Base-by-base conservation (phyloP, 2,888 invertebrate species). In the Drepanosiphum platanoidis region DNA sequence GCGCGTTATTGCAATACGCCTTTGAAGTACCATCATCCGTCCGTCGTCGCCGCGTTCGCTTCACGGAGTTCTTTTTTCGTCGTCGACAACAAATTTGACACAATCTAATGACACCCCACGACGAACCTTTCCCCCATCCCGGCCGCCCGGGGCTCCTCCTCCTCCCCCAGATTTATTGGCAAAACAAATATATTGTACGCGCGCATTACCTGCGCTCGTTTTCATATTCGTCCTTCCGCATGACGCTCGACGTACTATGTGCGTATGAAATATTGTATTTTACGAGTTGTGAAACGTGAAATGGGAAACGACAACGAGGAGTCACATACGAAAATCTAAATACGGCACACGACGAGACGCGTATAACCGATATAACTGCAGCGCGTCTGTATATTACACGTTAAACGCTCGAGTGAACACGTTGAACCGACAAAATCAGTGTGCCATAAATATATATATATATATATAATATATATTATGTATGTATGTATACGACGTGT, bases 1-100 rank as follows among this genome's bases (percentile, higher is more conserved):
- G 22, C 9, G n/a, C 34, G 15, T 27, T 3, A 13, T 46, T 4
- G 58, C 52, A 58, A 75, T 34, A n/a, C n/a, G n/a, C 58, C 58
- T 58, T 75, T 75, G 75, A 75, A 58, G 75, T 75, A 58, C 58
- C 75, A 34, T 34, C 75, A 74, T 52, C 9, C 1, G 52, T 52
- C n/a, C n/a, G n/a, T n/a, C n/a, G n/a, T n/a, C n/a, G n/a, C n/a
- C n/a, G n/a, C n/a, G 32, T 74, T 74, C 52, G n/a, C 52, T 52
- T 74, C 74, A 42, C 22, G 52, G 34, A 52, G 52, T 74, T 52
- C 32, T 74, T 74, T 74, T 11, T 52, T 22, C 5, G 52, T 22
- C 5, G 52, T 32, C 58, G 13, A n/a, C 52, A 34, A n/a, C 75
- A 58, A 75, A 75, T 34, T 58, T 75, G 75, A 75, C 75, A 75